phyloP scores from a whole-genome alignment of 64 coral and sea anemone genomes.

The Montipora sp. region DNA sequence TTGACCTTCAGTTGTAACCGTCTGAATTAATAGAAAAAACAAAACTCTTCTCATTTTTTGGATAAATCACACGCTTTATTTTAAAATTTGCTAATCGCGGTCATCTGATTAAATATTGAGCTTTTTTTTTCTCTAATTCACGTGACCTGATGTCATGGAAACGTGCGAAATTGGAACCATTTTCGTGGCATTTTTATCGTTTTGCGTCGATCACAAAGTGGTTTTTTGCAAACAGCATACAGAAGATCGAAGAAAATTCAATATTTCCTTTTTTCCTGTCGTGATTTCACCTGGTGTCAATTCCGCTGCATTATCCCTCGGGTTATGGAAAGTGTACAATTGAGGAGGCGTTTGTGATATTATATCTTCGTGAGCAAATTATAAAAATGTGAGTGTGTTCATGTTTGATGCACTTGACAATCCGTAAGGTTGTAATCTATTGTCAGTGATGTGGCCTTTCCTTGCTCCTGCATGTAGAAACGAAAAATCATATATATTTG shows the following conservation, averaged over 20 bases:
- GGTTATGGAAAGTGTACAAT: neutral
- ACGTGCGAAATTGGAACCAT: conserved; percentile 1
- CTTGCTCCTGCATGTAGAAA: neutral
- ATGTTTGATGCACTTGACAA: neutral
- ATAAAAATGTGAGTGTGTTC: neutral
- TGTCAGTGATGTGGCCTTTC: neutral
- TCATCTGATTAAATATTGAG: no score
- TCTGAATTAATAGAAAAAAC: no score
- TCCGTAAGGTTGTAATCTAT: neutral
- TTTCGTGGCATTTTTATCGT: neutral
- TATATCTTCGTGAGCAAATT: neutral
- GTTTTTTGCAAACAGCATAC: no score
- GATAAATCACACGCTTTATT: no score
- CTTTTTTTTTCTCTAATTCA: neutral
- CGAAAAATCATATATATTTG: neutral
- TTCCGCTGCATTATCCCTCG: neutral
- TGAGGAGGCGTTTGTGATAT: neutral
- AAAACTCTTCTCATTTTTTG: no score
- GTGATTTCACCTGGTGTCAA: conserved; percentile 6
- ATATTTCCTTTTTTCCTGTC: neutral
- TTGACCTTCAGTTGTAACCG: no score
- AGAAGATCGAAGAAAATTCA: no score
- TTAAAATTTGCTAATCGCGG: no score
- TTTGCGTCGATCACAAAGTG: neutral
- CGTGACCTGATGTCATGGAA: conserved; percentile 33